Conservation (phyloP, 2,113 vertebrate species). For the Cyphomyrus discorhynchus region DNA sequence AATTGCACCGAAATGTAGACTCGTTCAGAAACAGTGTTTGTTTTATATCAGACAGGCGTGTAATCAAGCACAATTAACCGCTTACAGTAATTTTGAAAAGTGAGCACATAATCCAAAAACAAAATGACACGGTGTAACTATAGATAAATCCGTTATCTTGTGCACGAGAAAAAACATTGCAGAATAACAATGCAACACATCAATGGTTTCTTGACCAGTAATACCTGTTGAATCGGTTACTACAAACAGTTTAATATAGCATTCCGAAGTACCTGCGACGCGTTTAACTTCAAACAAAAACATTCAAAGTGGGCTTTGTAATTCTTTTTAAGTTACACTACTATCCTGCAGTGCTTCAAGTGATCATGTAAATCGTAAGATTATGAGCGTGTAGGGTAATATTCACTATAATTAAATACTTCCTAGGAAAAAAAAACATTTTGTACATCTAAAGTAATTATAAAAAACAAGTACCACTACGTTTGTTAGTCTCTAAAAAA, state of each 20-base stretch:
- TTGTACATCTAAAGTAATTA: not conserved
- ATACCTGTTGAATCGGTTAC: not conserved
- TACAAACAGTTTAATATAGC: not conserved
- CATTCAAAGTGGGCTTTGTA: not conserved
- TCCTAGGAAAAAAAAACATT: not conserved
- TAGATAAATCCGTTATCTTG: not conserved
- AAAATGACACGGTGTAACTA: not conserved
- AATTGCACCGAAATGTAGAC: not conserved
- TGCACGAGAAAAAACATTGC: not conserved
- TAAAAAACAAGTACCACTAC: not conserved
- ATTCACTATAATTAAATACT: not conserved
- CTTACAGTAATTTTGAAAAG: not conserved
- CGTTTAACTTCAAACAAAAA: not conserved
- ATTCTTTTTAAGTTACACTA: not conserved
- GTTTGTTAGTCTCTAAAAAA: not conserved
- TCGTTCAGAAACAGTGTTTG: not conserved
- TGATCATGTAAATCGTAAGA: not conserved
- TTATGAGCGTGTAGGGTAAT: not conserved
- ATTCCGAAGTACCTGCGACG: not conserved
- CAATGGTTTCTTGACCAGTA: not conserved
- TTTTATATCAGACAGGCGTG: not conserved
- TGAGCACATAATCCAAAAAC: not conserved
- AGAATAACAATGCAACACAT: not conserved
- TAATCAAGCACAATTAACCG: not conserved
- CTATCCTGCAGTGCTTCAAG: not conserved